phyloP scores from a whole-genome alignment of 2,797 vertebrate genomes.

The Pangasius macronema region DNA sequence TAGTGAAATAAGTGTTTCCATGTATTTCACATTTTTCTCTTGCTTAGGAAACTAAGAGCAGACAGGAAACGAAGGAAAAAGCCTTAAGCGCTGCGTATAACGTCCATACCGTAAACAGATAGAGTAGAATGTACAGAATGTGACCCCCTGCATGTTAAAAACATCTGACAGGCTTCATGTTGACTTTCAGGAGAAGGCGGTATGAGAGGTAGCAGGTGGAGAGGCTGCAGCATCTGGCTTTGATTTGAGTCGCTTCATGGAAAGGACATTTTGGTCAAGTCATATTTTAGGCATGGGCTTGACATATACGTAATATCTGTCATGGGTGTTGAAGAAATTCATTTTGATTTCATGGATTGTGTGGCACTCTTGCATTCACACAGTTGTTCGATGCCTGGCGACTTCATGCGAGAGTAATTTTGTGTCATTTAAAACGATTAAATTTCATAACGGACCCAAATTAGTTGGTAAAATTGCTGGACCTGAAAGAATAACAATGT shows the following conservation, averaged over 20 bases:
- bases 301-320: not conserved
- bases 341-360: not conserved
- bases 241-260: not conserved
- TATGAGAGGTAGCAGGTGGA: not conserved
- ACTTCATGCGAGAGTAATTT: not conserved
- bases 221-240: slow-evolving; percentile 2
- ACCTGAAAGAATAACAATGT: not conserved
- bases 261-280: not conserved
- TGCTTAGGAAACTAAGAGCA: not conserved
- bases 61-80: not conserved
- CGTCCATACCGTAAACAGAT: not conserved
- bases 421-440: not conserved
- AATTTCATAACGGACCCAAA: not conserved
- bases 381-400: not conserved
- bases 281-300: not conserved
- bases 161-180: not conserved
- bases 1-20: not conserved
- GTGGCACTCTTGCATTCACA: not conserved
- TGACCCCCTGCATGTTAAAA: not conserved
- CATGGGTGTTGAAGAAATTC: not conserved
- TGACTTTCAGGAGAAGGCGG: not conserved
- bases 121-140: not conserved
- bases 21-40: not conserved
- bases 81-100: not conserved
- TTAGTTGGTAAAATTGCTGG: not conserved